These are phyloP conservation scores for Lycocerus yunnanus DNA, from an alignment of 2,888 invertebrate genomes.

Conservation along the genomic window DNA sequence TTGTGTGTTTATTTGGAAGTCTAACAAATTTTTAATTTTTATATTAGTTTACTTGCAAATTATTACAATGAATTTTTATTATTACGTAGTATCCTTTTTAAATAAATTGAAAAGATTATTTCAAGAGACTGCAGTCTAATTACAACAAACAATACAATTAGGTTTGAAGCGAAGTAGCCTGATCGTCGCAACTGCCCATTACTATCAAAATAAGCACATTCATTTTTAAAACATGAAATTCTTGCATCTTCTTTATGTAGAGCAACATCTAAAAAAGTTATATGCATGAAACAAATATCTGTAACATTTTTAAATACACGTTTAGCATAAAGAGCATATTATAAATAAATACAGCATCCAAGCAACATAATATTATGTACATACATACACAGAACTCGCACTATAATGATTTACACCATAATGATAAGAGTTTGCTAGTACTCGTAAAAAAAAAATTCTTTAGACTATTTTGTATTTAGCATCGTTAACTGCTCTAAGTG, in stretches of 20 bases:
- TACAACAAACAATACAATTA: slow-evolving; percentile 50
- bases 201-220: slow-evolving; percentile 44
- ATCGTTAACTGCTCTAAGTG: background rate
- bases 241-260: slow-evolving; percentile 43
- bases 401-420: background rate
- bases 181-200: slow-evolving; percentile 58
- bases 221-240: slow-evolving; percentile 33
- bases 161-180: slow-evolving; percentile 49
- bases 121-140: slow-evolving; percentile 41
- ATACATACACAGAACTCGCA: background rate
- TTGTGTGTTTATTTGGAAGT: background rate
- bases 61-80: background rate
- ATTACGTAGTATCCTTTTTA: background rate
- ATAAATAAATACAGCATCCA: background rate
- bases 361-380: background rate
- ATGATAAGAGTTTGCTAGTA: background rate
- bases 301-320: background rate
- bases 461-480: background rate
- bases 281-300: slow-evolving; percentile 40
- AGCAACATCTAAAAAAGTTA: slow-evolving; percentile 52
- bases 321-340: background rate
- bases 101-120: background rate
- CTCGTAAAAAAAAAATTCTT: background rate
- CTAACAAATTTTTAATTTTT: background rate
- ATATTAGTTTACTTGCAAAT: background rate